phyloP scores from a whole-genome alignment of 2,888 invertebrate genomes.

The Therioaphis trifolii region DNA sequence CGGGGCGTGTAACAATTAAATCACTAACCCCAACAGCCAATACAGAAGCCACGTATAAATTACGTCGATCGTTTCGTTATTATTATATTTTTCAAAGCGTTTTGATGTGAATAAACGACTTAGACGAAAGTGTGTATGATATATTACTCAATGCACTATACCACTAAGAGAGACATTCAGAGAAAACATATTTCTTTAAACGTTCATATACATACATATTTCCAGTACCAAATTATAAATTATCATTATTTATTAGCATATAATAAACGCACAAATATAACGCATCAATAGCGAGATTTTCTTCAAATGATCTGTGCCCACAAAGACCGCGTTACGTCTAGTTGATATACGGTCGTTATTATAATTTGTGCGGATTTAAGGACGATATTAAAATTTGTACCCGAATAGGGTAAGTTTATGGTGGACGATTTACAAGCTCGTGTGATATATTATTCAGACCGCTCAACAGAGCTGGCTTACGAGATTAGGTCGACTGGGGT shows the following conservation, averaged over 20 bases:
- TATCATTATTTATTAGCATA: no score
- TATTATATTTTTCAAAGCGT: not conserved
- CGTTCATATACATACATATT: no score
- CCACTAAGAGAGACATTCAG: not conserved
- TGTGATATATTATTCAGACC: no score
- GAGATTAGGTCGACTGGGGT: not conserved
- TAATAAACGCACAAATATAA: no score
- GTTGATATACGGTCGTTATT: no score
- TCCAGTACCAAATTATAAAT: no score
- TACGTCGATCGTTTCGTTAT: conserved; percentile 19
- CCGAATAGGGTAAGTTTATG: not conserved
- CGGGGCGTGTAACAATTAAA: no score
- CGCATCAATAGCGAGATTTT: no score
- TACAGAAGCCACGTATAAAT: conserved; percentile 48
- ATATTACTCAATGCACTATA: not conserved
- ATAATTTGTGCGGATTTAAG: not conserved
- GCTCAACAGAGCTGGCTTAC: not conserved
- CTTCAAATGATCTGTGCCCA: no score
- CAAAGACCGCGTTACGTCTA: no score
- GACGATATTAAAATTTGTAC: not conserved
- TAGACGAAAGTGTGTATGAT: not conserved
- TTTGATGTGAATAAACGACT: not conserved
- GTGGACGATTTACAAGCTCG: not conserved
- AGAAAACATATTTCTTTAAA: not conserved
- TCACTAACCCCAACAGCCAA: conserved; percentile 31